These are phyloP conservation scores for Tineola bisselliella DNA, from an alignment of 2,888 invertebrate genomes.

Conservation along the genomic window DNA sequence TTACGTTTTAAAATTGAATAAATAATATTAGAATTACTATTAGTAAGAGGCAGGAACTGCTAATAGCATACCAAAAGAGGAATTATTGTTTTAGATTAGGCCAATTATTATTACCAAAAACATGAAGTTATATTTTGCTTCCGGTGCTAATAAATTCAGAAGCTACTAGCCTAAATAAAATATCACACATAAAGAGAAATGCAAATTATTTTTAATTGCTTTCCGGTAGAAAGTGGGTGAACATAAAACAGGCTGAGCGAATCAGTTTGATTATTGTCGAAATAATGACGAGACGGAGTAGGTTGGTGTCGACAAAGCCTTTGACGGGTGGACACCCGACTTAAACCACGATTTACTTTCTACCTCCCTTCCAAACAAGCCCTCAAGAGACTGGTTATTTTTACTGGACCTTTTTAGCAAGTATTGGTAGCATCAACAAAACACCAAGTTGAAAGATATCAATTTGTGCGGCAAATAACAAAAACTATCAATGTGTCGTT, in stretches of 20 bases:
- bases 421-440: no score
- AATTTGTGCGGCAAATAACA: not conserved
- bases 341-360: not conserved
- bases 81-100: no score
- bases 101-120: no score
- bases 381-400: not conserved
- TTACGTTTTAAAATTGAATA: no score
- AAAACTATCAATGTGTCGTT: not conserved
- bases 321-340: not conserved
- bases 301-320: not conserved
- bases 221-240: constrained; percentile 65
- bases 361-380: not conserved
- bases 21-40: no score
- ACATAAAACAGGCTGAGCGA: constrained; percentile 46
- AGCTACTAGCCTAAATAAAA: constrained; percentile 32
- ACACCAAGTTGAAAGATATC: not conserved
- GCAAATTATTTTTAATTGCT: constrained; percentile 62
- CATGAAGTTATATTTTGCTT: not conserved
- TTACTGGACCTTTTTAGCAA: not conserved
- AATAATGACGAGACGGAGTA: constrained; percentile 39
- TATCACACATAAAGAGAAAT: constrained; percentile 51
- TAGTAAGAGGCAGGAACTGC: no score
- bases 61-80: no score
- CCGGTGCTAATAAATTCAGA: constrained; percentile 2
- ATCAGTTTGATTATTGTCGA: constrained; percentile 44